A percentile compares a stretch with the other conserved stretches of the same genome.
Evolutionary conservation across 2,113 vertebrate species (phyloP).

Genomic region (Melospiza georgiana): DNA sequence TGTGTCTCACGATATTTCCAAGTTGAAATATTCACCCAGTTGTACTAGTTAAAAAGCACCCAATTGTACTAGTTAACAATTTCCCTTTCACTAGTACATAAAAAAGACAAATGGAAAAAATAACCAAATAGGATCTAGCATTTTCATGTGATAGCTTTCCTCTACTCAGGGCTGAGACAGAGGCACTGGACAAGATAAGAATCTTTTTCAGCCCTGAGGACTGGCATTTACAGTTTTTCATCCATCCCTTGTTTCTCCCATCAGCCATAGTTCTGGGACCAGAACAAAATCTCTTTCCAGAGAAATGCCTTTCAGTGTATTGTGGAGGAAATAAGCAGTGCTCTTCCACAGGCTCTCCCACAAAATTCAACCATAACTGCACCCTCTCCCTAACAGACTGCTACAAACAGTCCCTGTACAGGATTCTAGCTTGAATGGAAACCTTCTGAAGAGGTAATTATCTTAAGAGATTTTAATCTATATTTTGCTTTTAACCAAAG

Average conservation of each 20-base stretch:
- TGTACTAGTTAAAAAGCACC: conserved; percentile 30
- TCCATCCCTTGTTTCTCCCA: not conserved
- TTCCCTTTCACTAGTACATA: conserved; percentile 29
- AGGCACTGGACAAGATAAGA: not conserved
- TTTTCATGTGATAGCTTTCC: conserved; percentile 27
- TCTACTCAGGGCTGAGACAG: not conserved
- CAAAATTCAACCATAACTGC: not conserved
- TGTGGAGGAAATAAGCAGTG: not conserved
- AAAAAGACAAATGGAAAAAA: conserved; percentile 31
- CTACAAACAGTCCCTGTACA: conserved; percentile 14
- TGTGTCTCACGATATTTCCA: not conserved
- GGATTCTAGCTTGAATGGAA: conserved; percentile 43
- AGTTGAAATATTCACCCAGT: not conserved
- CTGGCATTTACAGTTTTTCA: not conserved
- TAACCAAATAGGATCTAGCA: conserved; percentile 19
- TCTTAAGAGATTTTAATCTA: conserved; percentile 49
- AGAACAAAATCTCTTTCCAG: not conserved
- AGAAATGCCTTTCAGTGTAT: not conserved
- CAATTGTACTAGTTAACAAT: conserved; percentile 40
- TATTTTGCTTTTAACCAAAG: conserved; percentile 53
- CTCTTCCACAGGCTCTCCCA: not conserved
- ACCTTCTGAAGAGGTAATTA: conserved; percentile 57
- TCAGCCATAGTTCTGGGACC: not conserved
- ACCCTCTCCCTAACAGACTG: conserved; percentile 22
- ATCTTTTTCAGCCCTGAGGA: not conserved